Evolutionary conservation across 2,888 invertebrate genomes (phyloP), one percentile per base, ranked within the genome.

Genomic region (Athetis lepigone): DNA sequence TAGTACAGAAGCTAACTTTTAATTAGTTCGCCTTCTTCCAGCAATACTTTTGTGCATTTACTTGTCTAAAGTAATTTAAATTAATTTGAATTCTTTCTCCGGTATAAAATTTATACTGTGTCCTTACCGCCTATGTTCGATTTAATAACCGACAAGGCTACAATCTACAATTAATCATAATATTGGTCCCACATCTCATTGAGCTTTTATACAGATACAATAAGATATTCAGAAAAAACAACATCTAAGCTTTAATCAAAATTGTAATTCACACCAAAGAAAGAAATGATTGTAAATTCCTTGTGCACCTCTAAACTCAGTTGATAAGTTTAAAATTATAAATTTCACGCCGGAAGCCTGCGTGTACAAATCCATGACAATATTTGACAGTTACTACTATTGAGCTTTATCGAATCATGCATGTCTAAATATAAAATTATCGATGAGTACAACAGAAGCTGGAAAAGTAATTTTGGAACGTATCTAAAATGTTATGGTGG

Each of bases 1-100:
- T 94, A 92, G 92, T 93, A 94, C 91, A 91, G 93, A 91, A 91
- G 91, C 88, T 85, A 94, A 94, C 93, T 94, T 95, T 94, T 94
- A 94, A 95, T 94, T 94, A 94, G 93, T 94, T 94, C 87, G 88
- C 89, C 88, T 92, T 85, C 90, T 90, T 90, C 90, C 85, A 87
- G 87, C 90, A 86, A 92, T 92, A 93, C 94, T 93, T 93, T 91
- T 91, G 92, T 92, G 91, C 92, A 91, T 92, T 92, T 78, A 80
- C 76, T 81, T 91, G 89, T 89, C 87, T 87, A 75, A 86, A 90
- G 89, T 90, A 90, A 91, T 91, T 91, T 91, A 87, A 91, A 91
- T 91, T 91, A 91, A 91, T 92, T 91, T 88, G 87, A 91, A 92
- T 91, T 90, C 90, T 90, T 91, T 88, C 82, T 80, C 64, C 52